These are phyloP conservation scores for Platysteira castanea DNA, from an alignment of 2,113 vertebrate species.

Conservation along the genomic window DNA sequence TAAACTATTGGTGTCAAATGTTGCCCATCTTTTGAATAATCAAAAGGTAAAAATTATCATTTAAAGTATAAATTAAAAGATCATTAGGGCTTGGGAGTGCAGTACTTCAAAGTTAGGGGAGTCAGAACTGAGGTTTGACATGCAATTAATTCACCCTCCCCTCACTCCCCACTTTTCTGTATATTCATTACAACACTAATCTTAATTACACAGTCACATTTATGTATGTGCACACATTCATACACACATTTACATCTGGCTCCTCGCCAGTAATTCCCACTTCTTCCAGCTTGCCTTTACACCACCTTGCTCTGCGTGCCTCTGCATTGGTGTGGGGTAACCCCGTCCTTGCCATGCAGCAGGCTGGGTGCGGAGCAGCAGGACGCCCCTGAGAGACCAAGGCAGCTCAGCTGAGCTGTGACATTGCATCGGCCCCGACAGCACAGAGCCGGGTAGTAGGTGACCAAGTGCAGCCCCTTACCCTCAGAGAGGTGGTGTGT, in stretches of 20 bases:
- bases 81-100: conserved; percentile 19
- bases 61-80: conserved; percentile 54
- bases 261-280: background rate
- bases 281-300: background rate
- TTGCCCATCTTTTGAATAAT: conserved; percentile 44
- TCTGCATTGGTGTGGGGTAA: fast-evolving
- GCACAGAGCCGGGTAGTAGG: background rate
- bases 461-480: background rate
- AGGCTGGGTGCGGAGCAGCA: background rate
- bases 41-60: conserved; percentile 37
- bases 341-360: background rate
- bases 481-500: background rate
- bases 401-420: background rate
- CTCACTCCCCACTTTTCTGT: background rate
- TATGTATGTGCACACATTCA: background rate
- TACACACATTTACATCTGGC: background rate
- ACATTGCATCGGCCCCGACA: fast-evolving
- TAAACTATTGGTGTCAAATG: conserved; percentile 34
- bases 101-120: conserved; percentile 43
- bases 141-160: conserved; percentile 14
- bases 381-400: fast-evolving
- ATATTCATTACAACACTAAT: background rate
- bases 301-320: background rate
- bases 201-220: background rate
- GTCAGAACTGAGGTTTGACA: background rate